Percentiles rank a stretch among this genome's conserved stretches.
phyloP scores from a whole-genome alignment of 2,888 invertebrate genomes.

The Philopedon plagiatum region DNA sequence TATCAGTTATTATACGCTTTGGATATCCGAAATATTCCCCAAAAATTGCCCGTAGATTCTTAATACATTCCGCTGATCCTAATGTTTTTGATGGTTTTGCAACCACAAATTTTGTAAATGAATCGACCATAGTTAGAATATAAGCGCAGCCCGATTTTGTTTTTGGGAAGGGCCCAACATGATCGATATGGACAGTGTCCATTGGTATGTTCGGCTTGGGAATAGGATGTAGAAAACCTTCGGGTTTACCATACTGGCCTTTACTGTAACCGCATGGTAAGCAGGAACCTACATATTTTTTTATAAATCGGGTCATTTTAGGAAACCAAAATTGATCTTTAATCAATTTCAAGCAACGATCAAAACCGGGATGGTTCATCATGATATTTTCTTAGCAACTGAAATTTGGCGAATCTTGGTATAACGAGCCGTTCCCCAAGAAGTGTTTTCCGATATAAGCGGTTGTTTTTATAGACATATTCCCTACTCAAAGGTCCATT shows the following conservation, averaged over 20 bases:
- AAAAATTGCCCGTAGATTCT: constrained; percentile 30
- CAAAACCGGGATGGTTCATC: constrained; percentile 60
- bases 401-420: too few species aligned
- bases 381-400: too few species aligned
- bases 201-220: neutral
- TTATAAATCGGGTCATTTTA: constrained; percentile 39
- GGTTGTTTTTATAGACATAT: too few species aligned
- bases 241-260: neutral
- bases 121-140: too few species aligned
- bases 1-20: constrained; percentile 40
- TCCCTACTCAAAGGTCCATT: too few species aligned
- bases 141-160: constrained; percentile 3
- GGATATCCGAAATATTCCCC: constrained; percentile 41
- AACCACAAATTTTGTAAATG: too few species aligned
- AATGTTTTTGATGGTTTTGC: neutral
- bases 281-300: constrained; percentile 43
- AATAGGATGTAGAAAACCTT: neutral
- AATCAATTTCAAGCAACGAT: too few species aligned
- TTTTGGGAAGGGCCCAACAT: constrained; percentile 5
- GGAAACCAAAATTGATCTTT: too few species aligned
- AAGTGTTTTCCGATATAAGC: constrained; percentile 41
- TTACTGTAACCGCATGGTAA: constrained; percentile 31
- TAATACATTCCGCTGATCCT: too few species aligned
- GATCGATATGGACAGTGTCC: neutral
- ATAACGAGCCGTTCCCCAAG: constrained; percentile 56